A percentile compares a stretch with the other conserved stretches of the same genome.
These are phyloP conservation scores for Gymnoscopelus microlampas DNA, from an alignment of 2,797 vertebrate species.

Conservation along the genomic window DNA sequence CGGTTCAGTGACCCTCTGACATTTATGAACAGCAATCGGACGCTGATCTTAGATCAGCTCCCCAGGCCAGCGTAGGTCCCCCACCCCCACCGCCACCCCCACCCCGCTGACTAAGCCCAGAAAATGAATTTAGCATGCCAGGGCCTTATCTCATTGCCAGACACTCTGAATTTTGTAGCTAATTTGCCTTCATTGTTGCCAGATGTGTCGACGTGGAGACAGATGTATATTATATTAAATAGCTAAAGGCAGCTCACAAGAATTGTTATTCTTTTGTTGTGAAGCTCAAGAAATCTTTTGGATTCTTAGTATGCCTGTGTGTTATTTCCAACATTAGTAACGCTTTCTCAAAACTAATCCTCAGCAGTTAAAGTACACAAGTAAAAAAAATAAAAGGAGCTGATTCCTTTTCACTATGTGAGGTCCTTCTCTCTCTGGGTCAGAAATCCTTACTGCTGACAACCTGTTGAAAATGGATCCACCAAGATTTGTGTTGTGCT, in stretches of 20 bases:
- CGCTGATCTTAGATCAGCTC: slow-evolving; percentile 60
- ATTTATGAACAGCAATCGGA: slow-evolving; percentile 22
- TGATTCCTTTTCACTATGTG: slow-evolving; percentile 5
- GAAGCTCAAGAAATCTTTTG: slow-evolving; percentile 59
- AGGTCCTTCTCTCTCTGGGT: slow-evolving; percentile 38
- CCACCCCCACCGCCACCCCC: background rate
- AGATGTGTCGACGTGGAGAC: slow-evolving; percentile 85
- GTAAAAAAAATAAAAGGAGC: slow-evolving; percentile 26
- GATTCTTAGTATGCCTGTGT: slow-evolving; percentile 44
- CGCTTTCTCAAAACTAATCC: slow-evolving; percentile 36
- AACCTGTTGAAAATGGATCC: slow-evolving; percentile 22
- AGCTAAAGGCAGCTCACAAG: slow-evolving; percentile 59
- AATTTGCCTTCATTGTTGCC: slow-evolving; percentile 87
- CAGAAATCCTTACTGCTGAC: slow-evolving; percentile 32
- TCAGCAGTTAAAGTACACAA: background rate
- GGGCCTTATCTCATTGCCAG: slow-evolving; percentile 82
- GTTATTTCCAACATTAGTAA: slow-evolving; percentile 36
- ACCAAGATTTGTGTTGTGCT: slow-evolving; percentile 36
- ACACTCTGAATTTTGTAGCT: slow-evolving; percentile 83
- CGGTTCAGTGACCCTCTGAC: slow-evolving; percentile 10
- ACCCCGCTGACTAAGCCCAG: slow-evolving; percentile 66
- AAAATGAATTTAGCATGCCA: slow-evolving; percentile 81
- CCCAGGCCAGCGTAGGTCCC: slow-evolving; percentile 41
- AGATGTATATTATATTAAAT: slow-evolving; percentile 78
- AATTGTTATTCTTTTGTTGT: slow-evolving; percentile 63